Evolutionary conservation across 2,113 vertebrate genomes (phyloP), one percentile per base, ranked within the genome.

Genomic region (Sula dactylatra): DNA sequence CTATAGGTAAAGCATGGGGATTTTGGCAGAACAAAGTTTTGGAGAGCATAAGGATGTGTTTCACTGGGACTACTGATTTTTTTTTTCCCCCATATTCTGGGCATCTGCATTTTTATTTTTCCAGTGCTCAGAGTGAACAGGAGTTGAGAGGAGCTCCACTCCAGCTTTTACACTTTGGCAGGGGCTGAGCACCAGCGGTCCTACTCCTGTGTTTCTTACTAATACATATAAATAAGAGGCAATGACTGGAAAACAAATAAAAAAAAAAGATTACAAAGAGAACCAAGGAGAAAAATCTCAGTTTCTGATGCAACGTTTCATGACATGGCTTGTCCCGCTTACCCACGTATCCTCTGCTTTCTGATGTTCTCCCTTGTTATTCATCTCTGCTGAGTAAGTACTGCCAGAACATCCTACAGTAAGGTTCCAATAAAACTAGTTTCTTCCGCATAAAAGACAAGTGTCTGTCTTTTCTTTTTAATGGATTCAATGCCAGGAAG

Each of bases 1-100:
- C 19, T 84, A 17, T 44, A 84, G 67, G 67, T 94, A 95, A 96
- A 94, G 47, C 44, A 93, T 26, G 9, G 44, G 61, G 8, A 2
- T 92, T 96, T 73, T 76, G 25, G 70, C 29, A 87, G 97, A 94
- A 92, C 27, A 83, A 96, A 69, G 13, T 71, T 81, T 64, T 50
- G 8, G 15, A 44, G 9, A 66, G 13, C 24, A 19, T n/a, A 69
- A 66, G 13, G 14, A 72, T 73, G 36, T 38, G n/a, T 55, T 78
- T 90, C 27, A 61, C 34, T 78, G 54, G 71, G 18, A 88, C 18
- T 94, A 58, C 50, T 27, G 14, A 27, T 49, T 47, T 8, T 52
- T 27, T 52, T 22, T 31, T 21, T 27, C 36, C 36, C 21, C 2
- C 16, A 34, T 52, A 21, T 82, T 96, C 42, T 55, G 44, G 42